Base-by-base conservation (phyloP, 2,113 vertebrate genomes). In the Odobenus rosmarus region DNA sequence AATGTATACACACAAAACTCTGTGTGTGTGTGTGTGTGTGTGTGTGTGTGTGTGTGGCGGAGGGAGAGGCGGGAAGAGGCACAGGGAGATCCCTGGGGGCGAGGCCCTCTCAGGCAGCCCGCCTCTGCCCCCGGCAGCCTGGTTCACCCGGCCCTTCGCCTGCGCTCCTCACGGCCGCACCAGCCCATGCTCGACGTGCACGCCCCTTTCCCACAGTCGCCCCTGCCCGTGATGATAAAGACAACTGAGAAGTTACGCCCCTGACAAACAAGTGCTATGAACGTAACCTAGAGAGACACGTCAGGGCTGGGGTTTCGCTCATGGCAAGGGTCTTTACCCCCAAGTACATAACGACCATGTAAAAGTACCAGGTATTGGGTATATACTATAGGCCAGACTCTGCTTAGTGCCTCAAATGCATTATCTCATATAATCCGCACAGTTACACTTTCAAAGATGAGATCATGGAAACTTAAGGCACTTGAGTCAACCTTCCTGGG, bases 51-150 rank as follows among this genome's bases (percentile, higher is more conserved):
- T 51, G 51, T 87, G 31, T 11, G 2, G 26, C 19, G 2, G 46
- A 7, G 4, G 12, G 23, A 49, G 42, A 64, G 51, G 46, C 3
- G 2, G 4, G 7, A 81, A 49, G 21, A 76, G 59, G 18, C 4
- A 7, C 5, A 15, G 31, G 33, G 12, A 77, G 23, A 42, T 4
- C 4, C 46, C 36, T 2, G 4, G 49, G 42, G 4, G 15, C 0
- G 1, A 28, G 42, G 15, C 7, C 28, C 42, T 77, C 42, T 7
- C 0, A 77, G 28, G 9, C 10, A n/a, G 4, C 72, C 42, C 24
- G 15, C 71, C 33, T 12, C 39, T 88, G 12, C 2, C 14, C 16
- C 36, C 36, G 57, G n/a, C 16, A 7, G 14, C 11, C 33, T 61
- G 1, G 39, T 36, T 46, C 36, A 51, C 9, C n/a, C 16, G 0